Evolutionary conservation across 2,797 vertebrate species (phyloP).

Genomic region (Zonotrichia albicollis): DNA sequence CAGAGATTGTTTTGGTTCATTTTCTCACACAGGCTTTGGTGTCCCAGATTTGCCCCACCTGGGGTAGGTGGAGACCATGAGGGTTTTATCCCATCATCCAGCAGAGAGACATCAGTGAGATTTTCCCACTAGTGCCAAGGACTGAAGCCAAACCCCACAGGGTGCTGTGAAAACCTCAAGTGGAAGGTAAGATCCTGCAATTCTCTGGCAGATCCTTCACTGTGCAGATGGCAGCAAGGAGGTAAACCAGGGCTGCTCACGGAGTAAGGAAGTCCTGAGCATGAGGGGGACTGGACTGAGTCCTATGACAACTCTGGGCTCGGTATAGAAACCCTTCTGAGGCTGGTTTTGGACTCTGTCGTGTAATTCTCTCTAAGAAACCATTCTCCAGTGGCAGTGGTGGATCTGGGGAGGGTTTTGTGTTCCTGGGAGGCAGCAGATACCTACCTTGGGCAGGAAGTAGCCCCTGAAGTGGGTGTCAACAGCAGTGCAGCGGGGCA

Average conservation of each 20-base stretch:
- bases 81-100: not conserved
- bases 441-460: conserved; percentile 77
- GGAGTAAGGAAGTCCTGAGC: not conserved
- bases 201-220: not conserved
- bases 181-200: not conserved
- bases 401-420: fast-evolving
- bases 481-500: conserved; percentile 65
- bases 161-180: not conserved
- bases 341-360: not conserved
- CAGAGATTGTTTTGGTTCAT: not conserved
- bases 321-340: not conserved
- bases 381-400: not conserved
- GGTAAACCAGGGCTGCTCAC: not conserved
- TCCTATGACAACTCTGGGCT: not conserved
- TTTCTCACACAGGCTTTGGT: not conserved
- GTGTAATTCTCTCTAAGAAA: not conserved
- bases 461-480: conserved; percentile 73
- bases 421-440: not conserved
- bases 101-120: not conserved
- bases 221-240: not conserved
- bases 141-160: not conserved
- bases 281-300: not conserved
- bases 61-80: not conserved
- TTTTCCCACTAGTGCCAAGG: not conserved
- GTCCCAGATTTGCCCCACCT: not conserved